A percentile compares a stretch with the other conserved stretches of the same genome.
These are phyloP conservation scores for Manacus vitellinus DNA, from an alignment of 2,113 vertebrate genomes.

Conservation along the genomic window DNA sequence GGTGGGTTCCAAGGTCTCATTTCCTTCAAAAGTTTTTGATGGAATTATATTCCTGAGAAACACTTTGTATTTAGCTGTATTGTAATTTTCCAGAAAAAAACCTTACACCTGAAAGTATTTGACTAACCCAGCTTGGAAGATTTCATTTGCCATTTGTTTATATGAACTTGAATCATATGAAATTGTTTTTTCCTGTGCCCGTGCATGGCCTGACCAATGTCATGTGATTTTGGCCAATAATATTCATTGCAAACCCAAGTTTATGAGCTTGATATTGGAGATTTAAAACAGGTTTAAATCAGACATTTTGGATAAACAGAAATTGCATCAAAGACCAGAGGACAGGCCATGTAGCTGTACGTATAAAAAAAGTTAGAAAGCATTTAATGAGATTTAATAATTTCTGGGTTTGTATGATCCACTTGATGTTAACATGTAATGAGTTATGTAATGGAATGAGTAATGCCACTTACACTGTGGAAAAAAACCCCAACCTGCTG, in stretches of 20 bases:
- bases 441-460: not conserved
- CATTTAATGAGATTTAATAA: not conserved
- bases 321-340: not conserved
- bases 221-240: not conserved
- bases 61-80: not conserved
- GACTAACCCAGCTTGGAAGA: not conserved
- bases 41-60: not conserved
- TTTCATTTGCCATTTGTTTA: not conserved
- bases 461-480: not conserved
- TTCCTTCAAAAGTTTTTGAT: not conserved
- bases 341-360: not conserved
- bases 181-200: not conserved
- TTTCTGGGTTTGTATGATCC: not conserved
- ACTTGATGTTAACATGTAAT: not conserved
- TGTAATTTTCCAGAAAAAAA: not conserved
- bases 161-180: not conserved
- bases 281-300: not conserved
- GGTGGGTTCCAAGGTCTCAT: not conserved
- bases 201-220: not conserved
- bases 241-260: not conserved
- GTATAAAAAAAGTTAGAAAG: not conserved
- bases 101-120: not conserved
- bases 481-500: not conserved
- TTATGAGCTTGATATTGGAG: not conserved
- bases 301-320: not conserved